Evolutionary conservation across 2,888 invertebrate species (phyloP), one percentile per base, ranked within the genome.

Genomic region (Matsumyia berberina): DNA sequence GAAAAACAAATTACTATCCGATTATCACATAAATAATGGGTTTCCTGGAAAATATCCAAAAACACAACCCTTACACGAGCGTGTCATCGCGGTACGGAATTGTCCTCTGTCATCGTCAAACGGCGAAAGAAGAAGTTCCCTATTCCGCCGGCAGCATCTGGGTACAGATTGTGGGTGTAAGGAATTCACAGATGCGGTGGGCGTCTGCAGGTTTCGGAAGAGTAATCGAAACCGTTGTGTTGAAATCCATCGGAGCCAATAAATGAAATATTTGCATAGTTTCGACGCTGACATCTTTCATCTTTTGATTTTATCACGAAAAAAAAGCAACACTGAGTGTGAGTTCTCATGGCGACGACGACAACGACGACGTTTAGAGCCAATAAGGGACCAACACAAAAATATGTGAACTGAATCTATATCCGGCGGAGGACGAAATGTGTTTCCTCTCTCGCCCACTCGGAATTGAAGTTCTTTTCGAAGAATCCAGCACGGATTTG

Each of bases 201-300:
- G n/a, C 7, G n/a, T 17, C 33, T 31, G 7, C 33, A 19, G 5
- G 5, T 44, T 44, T n/a, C n/a, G 9, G n/a, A 31, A 12, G 4
- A 24, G 1, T 8, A 44, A 12, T 42, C 24, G 12, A 33, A 15
- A 29, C 9, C 12, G 60, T 24, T n/a, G 42, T 60, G 31, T 31
- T 29, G 44, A 29, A 37, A 37, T 57, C 24, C 19, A 12, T 42
- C 39, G 11, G 6, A 60, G 12, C 9, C 31, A 44, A 44, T 44
- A 31, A 11, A 9, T 62, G 44, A 62, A 37, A 57, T 57, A 57
- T 57, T 57, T 62, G 29, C 60, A 62, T 31, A 62, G 44, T 31
- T 44, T 7, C 24, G 37, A 4, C 15, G 1, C 12, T 60, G 42
- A 29, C 12, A 42, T 29, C 39, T 31, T 58, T 58, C 42, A 42